Evolutionary conservation across 2,113 vertebrate species (phyloP), one percentile per base, ranked within the genome.

Genomic region (Ictalurus punctatus): DNA sequence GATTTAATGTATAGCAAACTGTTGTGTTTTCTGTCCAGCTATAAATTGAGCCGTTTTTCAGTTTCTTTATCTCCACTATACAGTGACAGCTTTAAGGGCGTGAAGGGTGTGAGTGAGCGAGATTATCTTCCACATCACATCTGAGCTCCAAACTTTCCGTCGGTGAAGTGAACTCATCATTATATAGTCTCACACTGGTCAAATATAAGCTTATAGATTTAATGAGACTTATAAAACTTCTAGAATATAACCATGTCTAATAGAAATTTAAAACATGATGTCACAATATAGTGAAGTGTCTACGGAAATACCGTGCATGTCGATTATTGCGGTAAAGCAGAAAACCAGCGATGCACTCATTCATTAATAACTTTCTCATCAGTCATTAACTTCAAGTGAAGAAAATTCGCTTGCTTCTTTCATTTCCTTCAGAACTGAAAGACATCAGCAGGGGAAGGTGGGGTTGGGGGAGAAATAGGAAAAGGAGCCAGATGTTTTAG

Each of bases 91-190:
- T 71, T n/a, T 19, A 16, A 67, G 88, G 90, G 86, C 9, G 86
- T 73, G 86, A 87, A 86, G 59, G 48, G 71, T 44, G 27, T 88
- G 88, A 88, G 61, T 63, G 14, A 21, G 17, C 2, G 40, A 89
- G 88, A 91, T 91, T 86, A 91, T 61, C 67, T 34, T 88, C 48
- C 23, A 23, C 12, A 37, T 56, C 27, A 74, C 44, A 88, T 81
- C 59, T 25, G 30, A 54, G 3, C 21, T 37, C 14, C 78, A 37
- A 73, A 27, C 61, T 40, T 81, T 83, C n/a, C 67, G 21, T 63
- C 59, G 71, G 14, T 48, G 79, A 37, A 61, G 25, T 19, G 6
- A 78, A 19, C 7, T 86, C 21, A 44, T 76, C 34, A 27, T 76
- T 59, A 27, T 27, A 19, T 12, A 1, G 9, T 40, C 34, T 61